phyloP scores from a whole-genome alignment of 2,888 invertebrate species.

The Zygothrica quintamaculata region DNA sequence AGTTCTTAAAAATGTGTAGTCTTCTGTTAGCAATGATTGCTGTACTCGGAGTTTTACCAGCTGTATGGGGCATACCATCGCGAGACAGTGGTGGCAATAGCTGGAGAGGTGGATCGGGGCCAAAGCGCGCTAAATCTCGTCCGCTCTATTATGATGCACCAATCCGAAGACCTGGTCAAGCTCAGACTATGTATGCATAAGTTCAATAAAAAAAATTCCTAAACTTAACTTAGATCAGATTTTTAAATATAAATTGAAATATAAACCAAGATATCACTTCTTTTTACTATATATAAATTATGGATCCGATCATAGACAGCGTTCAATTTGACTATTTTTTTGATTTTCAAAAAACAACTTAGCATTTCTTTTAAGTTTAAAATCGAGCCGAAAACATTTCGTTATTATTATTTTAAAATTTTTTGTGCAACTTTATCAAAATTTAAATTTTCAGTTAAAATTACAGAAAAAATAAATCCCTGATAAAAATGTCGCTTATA shows the following conservation, averaged over 20 bases:
- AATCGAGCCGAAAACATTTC: too few relatives aligned
- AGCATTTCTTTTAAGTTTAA: too few relatives aligned
- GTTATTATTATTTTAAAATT: too few relatives aligned
- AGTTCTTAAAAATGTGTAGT: slow-evolving; percentile 43
- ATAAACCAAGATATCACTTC: too few relatives aligned
- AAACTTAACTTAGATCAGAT: not conserved
- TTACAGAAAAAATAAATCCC: too few relatives aligned
- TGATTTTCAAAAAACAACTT: too few relatives aligned
- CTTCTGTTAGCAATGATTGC: slow-evolving; percentile 41
- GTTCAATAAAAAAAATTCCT: not conserved
- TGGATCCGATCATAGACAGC: too few relatives aligned
- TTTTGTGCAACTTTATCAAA: too few relatives aligned
- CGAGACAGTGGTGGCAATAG: slow-evolving; percentile 48
- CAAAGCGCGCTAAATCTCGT: slow-evolving; percentile 19
- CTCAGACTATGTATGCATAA: slow-evolving; percentile 64
- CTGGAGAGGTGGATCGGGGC: slow-evolving; percentile 21
- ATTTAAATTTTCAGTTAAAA: slow-evolving; percentile 20
- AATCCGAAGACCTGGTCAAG: slow-evolving; percentile 37
- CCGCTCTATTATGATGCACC: slow-evolving; percentile 60
- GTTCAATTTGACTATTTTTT: too few relatives aligned
- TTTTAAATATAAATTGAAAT: too few relatives aligned
- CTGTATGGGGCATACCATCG: slow-evolving; percentile 36
- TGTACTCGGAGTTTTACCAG: slow-evolving; percentile 16
- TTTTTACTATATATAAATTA: too few relatives aligned
- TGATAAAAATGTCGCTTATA: slow-evolving; percentile 32